A percentile compares a stretch with the other conserved stretches of the same genome.
These are phyloP conservation scores for Auanema freiburgensis DNA, from an alignment of 2,888 invertebrate genomes.

Conservation along the genomic window DNA sequence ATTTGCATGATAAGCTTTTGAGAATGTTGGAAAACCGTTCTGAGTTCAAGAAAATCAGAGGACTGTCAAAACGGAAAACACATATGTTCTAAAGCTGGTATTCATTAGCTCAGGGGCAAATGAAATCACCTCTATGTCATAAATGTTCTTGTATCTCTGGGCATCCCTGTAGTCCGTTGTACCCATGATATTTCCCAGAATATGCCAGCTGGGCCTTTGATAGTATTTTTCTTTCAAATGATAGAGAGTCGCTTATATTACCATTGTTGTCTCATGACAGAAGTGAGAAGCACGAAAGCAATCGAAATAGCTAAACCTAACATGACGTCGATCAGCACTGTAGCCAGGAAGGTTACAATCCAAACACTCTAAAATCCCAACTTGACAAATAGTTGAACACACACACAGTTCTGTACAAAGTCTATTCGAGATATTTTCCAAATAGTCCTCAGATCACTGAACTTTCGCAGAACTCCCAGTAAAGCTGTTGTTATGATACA, in stretches of 20 bases:
- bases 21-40: conserved; percentile 12
- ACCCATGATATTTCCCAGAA: conserved; percentile 1
- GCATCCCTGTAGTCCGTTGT: conserved; percentile 3
- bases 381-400: background rate
- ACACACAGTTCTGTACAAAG: background rate
- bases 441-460: conserved; percentile 5
- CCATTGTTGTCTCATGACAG: conserved; percentile 10
- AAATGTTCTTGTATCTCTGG: background rate
- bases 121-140: background rate
- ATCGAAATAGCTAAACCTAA: conserved; percentile 2
- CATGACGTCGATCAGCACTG: conserved; percentile 9
- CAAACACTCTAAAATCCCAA: conserved; percentile 13
- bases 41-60: conserved; percentile 10
- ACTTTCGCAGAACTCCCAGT: conserved; percentile 6
- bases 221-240: background rate
- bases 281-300: conserved; percentile 12
- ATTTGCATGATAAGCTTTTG: background rate
- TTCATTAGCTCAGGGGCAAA: background rate
- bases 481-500: conserved; percentile 7
- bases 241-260: background rate
- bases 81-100: conserved; percentile 1
- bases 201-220: conserved; percentile 3
- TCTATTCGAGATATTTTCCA: conserved; percentile 20
- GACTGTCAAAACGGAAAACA: conserved; percentile 12
- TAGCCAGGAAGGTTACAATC: conserved; percentile 9